Conservation (phyloP, 2,888 invertebrate genomes). For the Nezara viridula region DNA sequence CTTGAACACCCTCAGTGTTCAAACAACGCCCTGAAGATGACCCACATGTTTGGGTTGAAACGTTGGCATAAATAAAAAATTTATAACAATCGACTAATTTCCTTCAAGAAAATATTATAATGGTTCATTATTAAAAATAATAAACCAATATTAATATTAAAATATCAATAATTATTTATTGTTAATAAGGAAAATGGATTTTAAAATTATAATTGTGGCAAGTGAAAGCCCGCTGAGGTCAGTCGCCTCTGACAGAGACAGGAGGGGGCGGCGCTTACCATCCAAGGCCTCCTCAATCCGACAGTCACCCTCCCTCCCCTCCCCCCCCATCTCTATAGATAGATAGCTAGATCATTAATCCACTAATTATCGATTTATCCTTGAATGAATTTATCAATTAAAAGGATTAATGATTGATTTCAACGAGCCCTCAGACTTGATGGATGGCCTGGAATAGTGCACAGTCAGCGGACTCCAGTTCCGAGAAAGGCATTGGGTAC, state of each 20-base stretch:
- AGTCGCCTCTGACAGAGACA: not conserved
- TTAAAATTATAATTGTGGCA: no score
- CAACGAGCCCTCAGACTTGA: not conserved
- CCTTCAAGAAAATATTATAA: no score
- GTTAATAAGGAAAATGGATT: no score
- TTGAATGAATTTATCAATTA: slow-evolving; percentile 51
- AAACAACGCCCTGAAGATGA: no score
- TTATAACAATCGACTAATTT: no score
- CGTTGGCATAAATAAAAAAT: no score
- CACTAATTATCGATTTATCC: slow-evolving; percentile 49
- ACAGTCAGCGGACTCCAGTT: not conserved
- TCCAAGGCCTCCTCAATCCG: slow-evolving; percentile 24
- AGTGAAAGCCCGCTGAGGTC: slow-evolving; percentile 10
- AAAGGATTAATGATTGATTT: slow-evolving; percentile 51
- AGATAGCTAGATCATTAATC: slow-evolving; percentile 24
- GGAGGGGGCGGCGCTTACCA: slow-evolving; percentile 1
- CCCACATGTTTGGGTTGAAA: no score
- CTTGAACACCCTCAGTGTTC: no score
- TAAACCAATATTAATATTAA: no score
- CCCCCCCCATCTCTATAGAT: no score
- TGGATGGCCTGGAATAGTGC: not conserved
- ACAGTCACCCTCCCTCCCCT: slow-evolving; percentile 38
- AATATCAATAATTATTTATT: no score
- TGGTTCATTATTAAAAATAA: no score
- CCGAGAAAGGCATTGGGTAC: not conserved